phyloP scores from a whole-genome alignment of 1,140 invertebrate genomes.

The Ostrea denselamellosa region DNA sequence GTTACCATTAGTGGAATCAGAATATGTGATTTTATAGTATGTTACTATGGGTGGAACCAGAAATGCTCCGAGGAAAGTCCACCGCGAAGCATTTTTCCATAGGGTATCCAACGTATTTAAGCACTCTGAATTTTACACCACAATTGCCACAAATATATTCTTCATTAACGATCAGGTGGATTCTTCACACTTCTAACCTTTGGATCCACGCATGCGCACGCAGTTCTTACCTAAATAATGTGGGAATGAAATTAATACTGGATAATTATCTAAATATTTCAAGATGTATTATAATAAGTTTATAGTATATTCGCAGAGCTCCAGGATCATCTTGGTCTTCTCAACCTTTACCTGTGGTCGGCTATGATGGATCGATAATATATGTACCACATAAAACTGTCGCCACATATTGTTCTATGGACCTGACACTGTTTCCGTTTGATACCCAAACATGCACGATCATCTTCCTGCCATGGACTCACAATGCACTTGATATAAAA shows the following conservation, averaged over 20 bases:
- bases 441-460: not conserved
- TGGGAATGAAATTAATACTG: not conserved
- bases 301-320: not conserved
- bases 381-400: not conserved
- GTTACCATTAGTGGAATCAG: too few species aligned
- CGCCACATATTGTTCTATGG: constrained; percentile 4
- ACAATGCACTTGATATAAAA: not conserved
- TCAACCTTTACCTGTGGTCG: not conserved
- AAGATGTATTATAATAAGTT: not conserved
- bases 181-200: too few species aligned
- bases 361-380: not conserved
- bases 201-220: too few species aligned
- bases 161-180: too few species aligned
- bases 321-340: not conserved
- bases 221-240: not conserved
- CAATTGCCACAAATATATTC: too few species aligned
- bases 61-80: too few species aligned
- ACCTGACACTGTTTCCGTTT: not conserved
- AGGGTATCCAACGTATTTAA: too few species aligned
- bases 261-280: too few species aligned
- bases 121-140: too few species aligned
- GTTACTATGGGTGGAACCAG: too few species aligned
- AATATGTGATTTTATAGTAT: too few species aligned
- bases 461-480: not conserved
- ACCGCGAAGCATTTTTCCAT: too few species aligned